Evolutionary conservation across 2,888 invertebrate genomes (phyloP).

Genomic region (Drosophila suboccidentalis): DNA sequence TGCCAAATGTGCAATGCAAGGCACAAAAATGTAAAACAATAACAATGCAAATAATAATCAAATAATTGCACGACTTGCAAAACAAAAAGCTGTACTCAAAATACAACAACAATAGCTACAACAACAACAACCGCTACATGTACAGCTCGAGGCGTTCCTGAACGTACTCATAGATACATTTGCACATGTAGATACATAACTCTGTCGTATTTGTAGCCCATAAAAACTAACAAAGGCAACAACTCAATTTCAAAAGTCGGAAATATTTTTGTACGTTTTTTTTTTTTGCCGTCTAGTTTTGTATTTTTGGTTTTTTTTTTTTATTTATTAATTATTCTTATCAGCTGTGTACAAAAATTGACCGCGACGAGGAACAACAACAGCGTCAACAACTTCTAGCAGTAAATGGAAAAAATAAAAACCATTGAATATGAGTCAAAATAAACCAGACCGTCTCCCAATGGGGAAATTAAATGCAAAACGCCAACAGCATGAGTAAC

Average conservation of each 20-base stretch:
- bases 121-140: conserved; percentile 41
- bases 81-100: conserved; percentile 52
- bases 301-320: background rate
- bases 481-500: conserved; percentile 10
- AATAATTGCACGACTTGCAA: conserved; percentile 79
- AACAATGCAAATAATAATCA: conserved; percentile 74
- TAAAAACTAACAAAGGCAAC: conserved; percentile 30
- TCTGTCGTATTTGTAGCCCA: conserved; percentile 3
- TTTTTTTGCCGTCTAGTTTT: conserved; percentile 5
- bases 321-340: conserved; percentile 28
- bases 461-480: background rate
- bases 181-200: conserved; percentile 25
- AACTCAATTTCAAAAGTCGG: conserved; percentile 38
- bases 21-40: conserved; percentile 51
- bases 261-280: conserved; percentile 43
- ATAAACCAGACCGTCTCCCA: background rate
- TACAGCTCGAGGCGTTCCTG: conserved; percentile 56
- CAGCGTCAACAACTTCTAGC: conserved; percentile 12
- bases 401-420: conserved; percentile 6
- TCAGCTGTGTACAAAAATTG: conserved; percentile 39
- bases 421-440: conserved; percentile 27
- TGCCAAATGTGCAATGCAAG: conserved; percentile 62
- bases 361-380: conserved; percentile 19
- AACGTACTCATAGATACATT: conserved; percentile 64
- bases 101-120: conserved; percentile 13